A percentile compares a stretch with the other conserved stretches of the same genome.
phyloP scores from a whole-genome alignment of 64 coral and sea anemone species.

The Pocillopora damicornis region DNA sequence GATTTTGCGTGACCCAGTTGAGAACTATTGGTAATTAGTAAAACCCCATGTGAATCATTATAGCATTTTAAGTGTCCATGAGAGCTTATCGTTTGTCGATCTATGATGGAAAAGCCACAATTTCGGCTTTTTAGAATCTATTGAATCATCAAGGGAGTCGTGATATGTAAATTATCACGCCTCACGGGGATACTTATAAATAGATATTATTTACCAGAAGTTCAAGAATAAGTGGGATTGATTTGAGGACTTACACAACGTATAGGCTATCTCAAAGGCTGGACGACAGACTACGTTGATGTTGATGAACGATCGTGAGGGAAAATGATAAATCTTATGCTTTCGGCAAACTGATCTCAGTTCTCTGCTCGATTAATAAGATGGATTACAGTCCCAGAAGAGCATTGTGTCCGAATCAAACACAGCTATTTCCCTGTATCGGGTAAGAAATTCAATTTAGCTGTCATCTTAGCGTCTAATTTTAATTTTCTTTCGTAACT shows the following conservation, averaged over 20 bases:
- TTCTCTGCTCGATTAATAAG: background rate
- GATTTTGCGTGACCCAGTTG: background rate
- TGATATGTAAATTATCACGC: constrained; percentile 17
- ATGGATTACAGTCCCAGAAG: constrained; percentile 18
- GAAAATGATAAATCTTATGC: no score
- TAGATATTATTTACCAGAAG: constrained; percentile 21
- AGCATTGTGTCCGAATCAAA: background rate
- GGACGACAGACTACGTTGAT: no score
- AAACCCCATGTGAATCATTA: background rate
- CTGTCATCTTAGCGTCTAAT: background rate
- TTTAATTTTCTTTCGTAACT: background rate
- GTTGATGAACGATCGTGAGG: no score
- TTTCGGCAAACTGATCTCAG: background rate
- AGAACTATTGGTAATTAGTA: background rate
- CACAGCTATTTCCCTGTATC: background rate
- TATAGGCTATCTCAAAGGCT: no score
- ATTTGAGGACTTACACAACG: background rate
- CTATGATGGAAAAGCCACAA: background rate
- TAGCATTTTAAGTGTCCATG: background rate
- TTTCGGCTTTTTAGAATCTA: background rate
- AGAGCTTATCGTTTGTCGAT: background rate
- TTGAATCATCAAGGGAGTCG: background rate
- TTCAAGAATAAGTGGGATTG: background rate
- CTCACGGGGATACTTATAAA: background rate
- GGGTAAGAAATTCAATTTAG: background rate